Evolutionary conservation across 2,888 invertebrate genomes (phyloP), one percentile per base, ranked within the genome.

Genomic region (Pasiphila rectangulata): DNA sequence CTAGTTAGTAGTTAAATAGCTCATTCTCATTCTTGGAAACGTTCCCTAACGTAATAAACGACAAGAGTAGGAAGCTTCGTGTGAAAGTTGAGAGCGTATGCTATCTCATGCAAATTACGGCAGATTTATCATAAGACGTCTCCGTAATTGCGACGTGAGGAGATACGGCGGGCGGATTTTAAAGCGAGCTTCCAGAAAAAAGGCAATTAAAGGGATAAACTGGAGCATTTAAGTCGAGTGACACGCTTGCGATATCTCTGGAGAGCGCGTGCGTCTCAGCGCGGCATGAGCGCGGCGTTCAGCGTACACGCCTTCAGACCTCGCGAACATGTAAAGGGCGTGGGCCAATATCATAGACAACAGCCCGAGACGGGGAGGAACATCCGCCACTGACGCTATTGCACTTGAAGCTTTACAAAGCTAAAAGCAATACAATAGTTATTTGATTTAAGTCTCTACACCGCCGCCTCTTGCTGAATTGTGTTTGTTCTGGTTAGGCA

Each of bases 21-120:
- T 83, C 84, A 83, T 85, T 86, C 76, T 79, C 79, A 85, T 86
- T 86, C 86, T 82, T 79, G 80, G 75, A 81, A 85, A 85, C 82
- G 84, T 83, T 81, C 75, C 79, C 72, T 82, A 82, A 84, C 75
- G 85, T 87, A 84, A 87, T 87, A 86, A 86, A 85, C 81, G 85
- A 77, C 83, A 85, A 81, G 83, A 84, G 83, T 79, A 81, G 79
- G 79, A 82, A 85, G 83, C 82, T 79, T 74, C 79, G 80, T 83
- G 82, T 79, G 83, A 87, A 88, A 88, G 86, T 87, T 86, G 84
- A 82, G 83, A 86, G 84, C 88, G 85, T 88, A 88, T 87, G 88
- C 87, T 87, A 86, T 88, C 86, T 88, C 86, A 88, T 87, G 87
- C 86, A 88, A 88, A 88, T 88, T 88, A 86, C 85, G 75, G 81